A percentile compares a stretch with the other conserved stretches of the same genome.
These are phyloP conservation scores for Erythrolamprus reginae DNA, from an alignment of 2,113 vertebrate genomes.

Conservation along the genomic window DNA sequence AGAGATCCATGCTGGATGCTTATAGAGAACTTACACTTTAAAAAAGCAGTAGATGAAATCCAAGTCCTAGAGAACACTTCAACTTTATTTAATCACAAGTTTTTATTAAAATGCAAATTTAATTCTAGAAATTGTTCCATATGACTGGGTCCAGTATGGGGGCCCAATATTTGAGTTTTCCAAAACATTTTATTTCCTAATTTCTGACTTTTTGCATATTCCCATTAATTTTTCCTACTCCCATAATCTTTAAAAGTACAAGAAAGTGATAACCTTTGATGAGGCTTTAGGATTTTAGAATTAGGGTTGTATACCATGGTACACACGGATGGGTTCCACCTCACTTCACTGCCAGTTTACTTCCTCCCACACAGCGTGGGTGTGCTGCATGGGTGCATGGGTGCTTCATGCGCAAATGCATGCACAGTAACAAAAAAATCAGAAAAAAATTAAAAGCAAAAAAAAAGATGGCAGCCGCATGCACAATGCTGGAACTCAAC, in stretches of 20 bases:
- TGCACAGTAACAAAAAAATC: no score
- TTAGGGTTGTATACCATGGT: background rate
- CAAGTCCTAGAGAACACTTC: background rate
- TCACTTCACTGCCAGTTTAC: no score
- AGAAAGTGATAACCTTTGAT: background rate
- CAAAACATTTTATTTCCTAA: background rate
- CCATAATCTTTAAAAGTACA: background rate
- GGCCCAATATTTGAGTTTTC: background rate
- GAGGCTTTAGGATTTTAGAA: background rate
- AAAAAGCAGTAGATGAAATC: background rate
- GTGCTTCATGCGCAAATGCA: no score
- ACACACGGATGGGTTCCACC: background rate
- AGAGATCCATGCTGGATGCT: background rate
- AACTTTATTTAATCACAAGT: background rate
- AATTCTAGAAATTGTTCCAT: background rate
- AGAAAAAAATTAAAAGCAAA: no score
- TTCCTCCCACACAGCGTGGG: no score
- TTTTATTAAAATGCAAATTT: background rate
- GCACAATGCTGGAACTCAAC: no score
- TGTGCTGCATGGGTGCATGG: no score
- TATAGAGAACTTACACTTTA: background rate
- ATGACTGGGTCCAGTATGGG: background rate
- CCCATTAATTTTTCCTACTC: background rate
- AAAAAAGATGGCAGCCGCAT: no score
- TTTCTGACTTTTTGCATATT: background rate